phyloP scores from a whole-genome alignment of 92 coral and sea anemone genomes.

The Bergia puertoricense region DNA sequence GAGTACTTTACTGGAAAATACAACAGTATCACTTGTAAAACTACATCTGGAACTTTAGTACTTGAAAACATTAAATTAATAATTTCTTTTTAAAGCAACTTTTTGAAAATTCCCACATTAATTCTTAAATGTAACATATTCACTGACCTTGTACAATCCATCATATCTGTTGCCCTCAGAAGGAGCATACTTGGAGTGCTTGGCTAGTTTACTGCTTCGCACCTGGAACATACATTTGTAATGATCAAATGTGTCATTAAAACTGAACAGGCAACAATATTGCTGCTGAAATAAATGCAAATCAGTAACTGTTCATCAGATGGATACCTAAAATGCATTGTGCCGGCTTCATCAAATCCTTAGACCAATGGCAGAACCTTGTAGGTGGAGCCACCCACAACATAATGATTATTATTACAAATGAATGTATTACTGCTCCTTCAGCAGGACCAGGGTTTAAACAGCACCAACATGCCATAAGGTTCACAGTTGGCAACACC shows the following conservation, averaged over 20 bases:
- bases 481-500: not conserved
- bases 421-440: too few species aligned
- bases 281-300: too few species aligned
- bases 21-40: not conserved
- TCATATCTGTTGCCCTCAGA: slow-evolving; percentile 92
- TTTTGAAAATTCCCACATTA: not conserved
- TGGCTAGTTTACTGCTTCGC: slow-evolving; percentile 88
- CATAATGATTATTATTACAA: too few species aligned
- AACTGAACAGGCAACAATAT: too few species aligned
- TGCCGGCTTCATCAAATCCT: too few species aligned
- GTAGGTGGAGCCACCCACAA: too few species aligned
- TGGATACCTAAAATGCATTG: not conserved
- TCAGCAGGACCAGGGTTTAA: too few species aligned
- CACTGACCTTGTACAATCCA: slow-evolving; percentile 90
- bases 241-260: not conserved
- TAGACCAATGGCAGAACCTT: too few species aligned
- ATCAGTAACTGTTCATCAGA: too few species aligned
- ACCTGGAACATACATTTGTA: slow-evolving; percentile 53
- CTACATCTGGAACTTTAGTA: not conserved
- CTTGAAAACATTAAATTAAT: not conserved
- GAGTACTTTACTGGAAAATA: too few species aligned
- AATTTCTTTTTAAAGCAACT: not conserved
- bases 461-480: not conserved
- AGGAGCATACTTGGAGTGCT: slow-evolving; percentile 92
- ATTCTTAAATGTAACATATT: not conserved